phyloP scores from a whole-genome alignment of 2,888 invertebrate genomes.

The Melikaiella ostensackeni region DNA sequence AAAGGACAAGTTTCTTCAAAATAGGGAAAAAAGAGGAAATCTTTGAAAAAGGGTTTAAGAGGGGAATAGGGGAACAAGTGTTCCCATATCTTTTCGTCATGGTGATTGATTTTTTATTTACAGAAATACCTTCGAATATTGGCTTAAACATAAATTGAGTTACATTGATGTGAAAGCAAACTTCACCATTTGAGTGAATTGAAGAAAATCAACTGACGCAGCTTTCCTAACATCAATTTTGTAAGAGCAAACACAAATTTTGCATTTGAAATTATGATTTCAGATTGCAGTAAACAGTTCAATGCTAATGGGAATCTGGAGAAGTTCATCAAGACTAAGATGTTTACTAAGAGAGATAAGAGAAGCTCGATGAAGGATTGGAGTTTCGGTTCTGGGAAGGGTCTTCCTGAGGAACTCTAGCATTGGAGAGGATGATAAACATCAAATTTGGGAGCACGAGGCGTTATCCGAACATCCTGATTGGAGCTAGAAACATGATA shows the following conservation, averaged over 20 bases:
- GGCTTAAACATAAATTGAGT: background rate
- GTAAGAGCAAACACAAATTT: background rate
- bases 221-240: background rate
- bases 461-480: background rate
- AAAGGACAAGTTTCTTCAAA: too few species aligned
- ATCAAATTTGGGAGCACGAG: slow-evolving; percentile 1
- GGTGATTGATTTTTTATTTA: too few species aligned
- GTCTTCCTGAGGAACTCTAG: slow-evolving; percentile 1
- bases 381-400: slow-evolving; percentile 12
- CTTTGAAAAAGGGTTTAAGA: too few species aligned
- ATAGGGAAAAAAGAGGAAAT: too few species aligned
- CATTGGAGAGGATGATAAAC: slow-evolving; percentile 12
- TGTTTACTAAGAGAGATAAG: slow-evolving; percentile 16
- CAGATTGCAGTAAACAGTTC: background rate
- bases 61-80: too few species aligned
- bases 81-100: too few species aligned
- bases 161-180: background rate
- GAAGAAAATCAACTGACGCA: background rate
- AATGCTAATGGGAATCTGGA: background rate
- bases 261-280: background rate
- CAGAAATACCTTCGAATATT: too few species aligned
- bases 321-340: background rate
- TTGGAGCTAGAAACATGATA: slow-evolving; percentile 6
- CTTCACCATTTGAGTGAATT: background rate
- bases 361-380: slow-evolving; percentile 8